These are phyloP conservation scores for Leguminivora glycinivorella DNA, from an alignment of 1,140 invertebrate genomes.

Conservation along the genomic window DNA sequence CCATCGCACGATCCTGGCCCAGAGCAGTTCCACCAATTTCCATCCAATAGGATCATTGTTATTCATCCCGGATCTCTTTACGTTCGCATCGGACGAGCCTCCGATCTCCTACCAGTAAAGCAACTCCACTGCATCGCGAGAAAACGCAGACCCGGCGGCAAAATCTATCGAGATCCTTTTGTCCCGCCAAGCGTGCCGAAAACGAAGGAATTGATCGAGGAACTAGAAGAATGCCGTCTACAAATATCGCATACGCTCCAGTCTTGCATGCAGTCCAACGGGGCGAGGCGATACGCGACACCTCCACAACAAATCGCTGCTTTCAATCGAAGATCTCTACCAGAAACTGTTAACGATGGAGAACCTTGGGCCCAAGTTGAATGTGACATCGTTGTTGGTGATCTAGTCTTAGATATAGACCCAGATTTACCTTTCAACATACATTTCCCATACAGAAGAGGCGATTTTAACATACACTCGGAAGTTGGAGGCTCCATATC, in stretches of 20 bases:
- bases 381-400: conserved; percentile 83
- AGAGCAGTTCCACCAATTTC: conserved; percentile 81
- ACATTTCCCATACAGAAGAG: conserved; percentile 93
- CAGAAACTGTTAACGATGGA: conserved; percentile 81
- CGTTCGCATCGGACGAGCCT: conserved; percentile 92
- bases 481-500: conserved; percentile 91
- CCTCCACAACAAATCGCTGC: conserved; percentile 92
- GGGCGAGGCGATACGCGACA: conserved; percentile 88
- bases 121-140: conserved; percentile 93
- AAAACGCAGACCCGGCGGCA: conserved; percentile 79
- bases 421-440: conserved; percentile 89
- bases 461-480: conserved; percentile 91
- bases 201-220: conserved; percentile 84
- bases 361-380: conserved; percentile 82
- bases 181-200: conserved; percentile 80
- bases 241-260: conserved; percentile 91
- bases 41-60: conserved; percentile 91
- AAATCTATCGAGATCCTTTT: conserved; percentile 83
- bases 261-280: conserved; percentile 90
- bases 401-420: conserved; percentile 86
- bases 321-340: conserved; percentile 88
- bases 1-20: conserved; percentile 62
- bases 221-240: conserved; percentile 90
- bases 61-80: conserved; percentile 96
- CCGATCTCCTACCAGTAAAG: conserved; percentile 91